Base-by-base conservation (phyloP, 2,888 invertebrate species). In the Quadroppia sp. region DNA sequence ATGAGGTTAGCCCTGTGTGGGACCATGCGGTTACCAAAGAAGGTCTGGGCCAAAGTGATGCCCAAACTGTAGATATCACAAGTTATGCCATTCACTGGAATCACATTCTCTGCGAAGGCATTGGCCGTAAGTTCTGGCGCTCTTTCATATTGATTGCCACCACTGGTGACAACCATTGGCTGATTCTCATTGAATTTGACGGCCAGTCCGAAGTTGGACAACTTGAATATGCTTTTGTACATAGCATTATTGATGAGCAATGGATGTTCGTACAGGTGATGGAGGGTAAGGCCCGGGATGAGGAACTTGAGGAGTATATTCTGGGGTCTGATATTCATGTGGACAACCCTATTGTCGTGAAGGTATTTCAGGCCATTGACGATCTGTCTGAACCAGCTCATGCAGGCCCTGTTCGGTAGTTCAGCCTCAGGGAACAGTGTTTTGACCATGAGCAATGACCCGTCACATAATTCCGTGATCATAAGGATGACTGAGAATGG, bases 301-400 rank as follows among this genome's bases (percentile, higher is more conserved):
- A n/a, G n/a, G 36, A 9, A 48, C 20, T 48, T 48, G 15, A 4
- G 17, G 17, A 48, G 48, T 48, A 56, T 56, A 20, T 23, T 56
- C 20, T 28, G 28, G 13, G 56, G 56, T 56, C 28, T 56, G 56
- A 56, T 56, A 56, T 56, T 17, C 56, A 56, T 9, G 30, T 56
- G 56, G 7, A 30, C 56, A 13, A 56, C 23, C 6, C 13, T 56
- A 25, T 28, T 2, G 28, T 17, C 11, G 30, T 56, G 56, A 9
- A 56, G 13, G 28, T 28, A 56, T 1, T 15, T 15, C 2, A 56
- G 13, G 2, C 6, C 56, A 11, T 56, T 30, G 28, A 1, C 28
- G 9, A 56, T 56, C 56, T 56, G 56, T 56, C 7, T 3, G 28
- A 56, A 25, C 25, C 56, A 56, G 9, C 13, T 6, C 1, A 15